These are phyloP conservation scores for Trogon surrucura DNA, from an alignment of 2,113 vertebrate species.

Conservation along the genomic window DNA sequence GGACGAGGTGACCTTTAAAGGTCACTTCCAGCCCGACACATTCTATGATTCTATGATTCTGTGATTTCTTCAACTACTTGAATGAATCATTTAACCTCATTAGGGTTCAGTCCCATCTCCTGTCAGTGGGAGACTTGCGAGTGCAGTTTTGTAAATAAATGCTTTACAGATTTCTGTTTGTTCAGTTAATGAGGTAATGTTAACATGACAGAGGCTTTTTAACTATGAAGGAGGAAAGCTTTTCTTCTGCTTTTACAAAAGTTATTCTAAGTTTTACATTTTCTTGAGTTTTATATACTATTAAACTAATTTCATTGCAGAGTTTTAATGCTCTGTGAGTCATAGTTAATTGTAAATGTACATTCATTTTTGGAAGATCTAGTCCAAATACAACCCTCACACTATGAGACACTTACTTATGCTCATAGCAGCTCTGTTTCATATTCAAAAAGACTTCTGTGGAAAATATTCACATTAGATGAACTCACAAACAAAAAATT, in stretches of 20 bases:
- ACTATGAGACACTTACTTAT: slow-evolving; percentile 26
- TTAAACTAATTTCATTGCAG: slow-evolving; percentile 47
- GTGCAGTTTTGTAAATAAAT: neutral
- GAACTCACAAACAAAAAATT: neutral
- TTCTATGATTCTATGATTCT: no score
- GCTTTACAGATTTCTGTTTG: neutral
- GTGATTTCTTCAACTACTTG: neutral
- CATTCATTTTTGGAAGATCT: slow-evolving; percentile 53
- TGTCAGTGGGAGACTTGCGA: neutral
- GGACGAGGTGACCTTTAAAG: no score
- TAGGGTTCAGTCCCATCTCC: neutral
- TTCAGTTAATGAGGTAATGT: neutral
- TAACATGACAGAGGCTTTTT: neutral
- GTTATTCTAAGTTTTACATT: neutral
- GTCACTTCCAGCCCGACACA: no score
- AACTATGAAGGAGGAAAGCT: neutral
- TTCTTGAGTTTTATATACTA: neutral
- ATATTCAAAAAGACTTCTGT: neutral
- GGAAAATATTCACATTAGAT: neutral
- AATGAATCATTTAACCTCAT: neutral
- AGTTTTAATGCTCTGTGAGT: slow-evolving; percentile 62
- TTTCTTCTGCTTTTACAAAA: neutral
- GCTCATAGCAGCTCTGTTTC: slow-evolving; percentile 4
- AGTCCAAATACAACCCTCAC: slow-evolving; percentile 63
- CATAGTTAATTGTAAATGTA: slow-evolving; percentile 70